Conservation (phyloP, 2,797 vertebrate genomes). For the Otolemur crassicaudatus region DNA sequence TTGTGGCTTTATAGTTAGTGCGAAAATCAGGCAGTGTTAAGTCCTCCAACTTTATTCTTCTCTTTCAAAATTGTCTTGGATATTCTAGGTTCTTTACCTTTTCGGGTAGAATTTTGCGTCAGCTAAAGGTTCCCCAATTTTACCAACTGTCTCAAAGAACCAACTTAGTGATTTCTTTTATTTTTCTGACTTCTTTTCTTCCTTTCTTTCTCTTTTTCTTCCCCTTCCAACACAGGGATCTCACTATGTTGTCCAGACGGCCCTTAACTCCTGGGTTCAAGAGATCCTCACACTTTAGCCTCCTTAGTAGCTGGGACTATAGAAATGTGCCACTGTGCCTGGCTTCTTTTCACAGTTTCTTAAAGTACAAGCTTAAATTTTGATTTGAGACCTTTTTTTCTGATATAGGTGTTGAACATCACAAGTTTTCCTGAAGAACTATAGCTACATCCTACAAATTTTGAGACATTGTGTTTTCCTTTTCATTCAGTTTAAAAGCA, state of each 20-base stretch:
- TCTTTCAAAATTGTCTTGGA: neutral
- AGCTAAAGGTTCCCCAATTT: neutral
- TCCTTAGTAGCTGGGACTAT: neutral
- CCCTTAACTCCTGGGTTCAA: neutral
- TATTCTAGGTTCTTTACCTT: neutral
- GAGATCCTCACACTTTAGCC: neutral
- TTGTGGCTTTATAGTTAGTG: neutral
- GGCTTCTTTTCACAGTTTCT: neutral
- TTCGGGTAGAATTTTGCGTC: neutral
- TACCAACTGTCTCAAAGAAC: conserved; percentile 42
- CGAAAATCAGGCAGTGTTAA: neutral
- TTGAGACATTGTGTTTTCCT: neutral
- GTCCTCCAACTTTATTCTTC: neutral
- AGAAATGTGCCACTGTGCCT: neutral
- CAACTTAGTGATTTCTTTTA: neutral
- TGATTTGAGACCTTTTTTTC: neutral
- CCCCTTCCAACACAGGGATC: neutral
- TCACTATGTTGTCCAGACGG: neutral
- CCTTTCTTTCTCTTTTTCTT: neutral
- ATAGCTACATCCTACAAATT: neutral
- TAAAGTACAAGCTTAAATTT: neutral
- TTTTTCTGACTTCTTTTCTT: conserved; percentile 5
- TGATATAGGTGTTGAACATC: neutral
- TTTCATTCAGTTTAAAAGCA: neutral
- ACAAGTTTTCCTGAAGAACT: conserved; percentile 35